Evolutionary conservation across 2,888 invertebrate genomes (phyloP), one percentile per base, ranked within the genome.

Genomic region (Trissolcus japonicus): DNA sequence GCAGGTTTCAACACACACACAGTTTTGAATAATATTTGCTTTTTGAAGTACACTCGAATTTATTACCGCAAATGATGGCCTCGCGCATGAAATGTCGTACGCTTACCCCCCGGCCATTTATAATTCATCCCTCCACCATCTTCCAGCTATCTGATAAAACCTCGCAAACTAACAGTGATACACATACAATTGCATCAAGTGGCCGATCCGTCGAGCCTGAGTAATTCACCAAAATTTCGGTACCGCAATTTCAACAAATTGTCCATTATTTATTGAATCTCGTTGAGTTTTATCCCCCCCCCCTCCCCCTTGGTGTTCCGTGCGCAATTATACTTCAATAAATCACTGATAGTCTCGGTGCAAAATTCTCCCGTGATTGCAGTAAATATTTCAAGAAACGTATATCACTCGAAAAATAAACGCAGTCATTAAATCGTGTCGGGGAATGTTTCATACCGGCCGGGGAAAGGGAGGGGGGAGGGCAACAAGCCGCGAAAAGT

Each of bases 371-470:
- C 59, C 59, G 54, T 60, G 55, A 68, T 68, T 43, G 14, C 43
- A 25, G 4, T 53, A 55, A 69, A 68, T 68, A 69, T 69, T 69
- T 55, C 61, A 61, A 69, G 61, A 69, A 61, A 61, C 61, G 61
- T 62, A 68, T 68, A 69, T 69, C 61, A 69, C 60, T 50, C 16
- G 62, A 41, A 56, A 63, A 56, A 55, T 63, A 63, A 71, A 43
- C 48, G 57, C 14, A 62, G 69, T 71, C 56, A 62, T 61, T 71
- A 71, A 48, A 56, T n/a, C 19, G 55, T 41, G 46, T 4, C 13
- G 16, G 43, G 57, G 43, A 57, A 63, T 62, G 50, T 61, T 61
- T 61, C 69, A 62, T 29, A 16, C 46, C 11, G 9, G 4, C 0
- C 25, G 4, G 25, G 25, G 4, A 25, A 46, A 0, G 6, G 7